A percentile compares a stretch with the other conserved stretches of the same genome.
Conservation (phyloP, 2,113 vertebrate genomes). For the Xiphophorus hellerii region DNA sequence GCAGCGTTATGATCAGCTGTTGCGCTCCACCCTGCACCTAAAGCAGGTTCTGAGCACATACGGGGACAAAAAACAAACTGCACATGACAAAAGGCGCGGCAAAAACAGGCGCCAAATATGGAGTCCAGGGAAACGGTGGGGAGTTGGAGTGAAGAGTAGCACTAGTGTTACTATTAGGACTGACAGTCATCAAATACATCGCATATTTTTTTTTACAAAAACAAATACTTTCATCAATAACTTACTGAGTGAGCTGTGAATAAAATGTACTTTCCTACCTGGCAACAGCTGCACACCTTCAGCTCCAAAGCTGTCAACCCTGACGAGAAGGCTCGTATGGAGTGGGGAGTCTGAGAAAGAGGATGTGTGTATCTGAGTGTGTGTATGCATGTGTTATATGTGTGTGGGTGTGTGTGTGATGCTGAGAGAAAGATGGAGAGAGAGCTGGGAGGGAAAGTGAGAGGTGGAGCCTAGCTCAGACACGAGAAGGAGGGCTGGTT, state of each 20-base stretch:
- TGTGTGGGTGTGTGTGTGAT: slow-evolving; percentile 15
- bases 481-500: slow-evolving; percentile 59
- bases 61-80: slow-evolving; percentile 2
- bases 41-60: slow-evolving; percentile 9
- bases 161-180: slow-evolving; percentile 36
- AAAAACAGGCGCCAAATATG: slow-evolving; percentile 45
- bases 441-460: slow-evolving; percentile 46
- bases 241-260: slow-evolving; percentile 42
- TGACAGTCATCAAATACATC: slow-evolving; percentile 32
- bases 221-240: slow-evolving; percentile 28
- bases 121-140: slow-evolving; percentile 10
- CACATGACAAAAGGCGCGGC: slow-evolving; percentile 26
- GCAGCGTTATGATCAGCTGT: slow-evolving; percentile 18
- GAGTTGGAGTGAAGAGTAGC: slow-evolving; percentile 58
- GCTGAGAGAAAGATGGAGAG: slow-evolving; percentile 26
- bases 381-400: neutral
- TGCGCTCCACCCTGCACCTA: slow-evolving; percentile 54
- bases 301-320: slow-evolving; percentile 62
- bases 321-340: slow-evolving; percentile 61
- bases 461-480: slow-evolving; percentile 60
- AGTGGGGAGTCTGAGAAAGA: slow-evolving; percentile 46
- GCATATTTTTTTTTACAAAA: slow-evolving; percentile 18
- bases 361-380: slow-evolving; percentile 19
- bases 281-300: slow-evolving; percentile 65
- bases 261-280: slow-evolving; percentile 63